Base-by-base conservation (phyloP, 2,888 invertebrate genomes). In the Blera fallax region DNA sequence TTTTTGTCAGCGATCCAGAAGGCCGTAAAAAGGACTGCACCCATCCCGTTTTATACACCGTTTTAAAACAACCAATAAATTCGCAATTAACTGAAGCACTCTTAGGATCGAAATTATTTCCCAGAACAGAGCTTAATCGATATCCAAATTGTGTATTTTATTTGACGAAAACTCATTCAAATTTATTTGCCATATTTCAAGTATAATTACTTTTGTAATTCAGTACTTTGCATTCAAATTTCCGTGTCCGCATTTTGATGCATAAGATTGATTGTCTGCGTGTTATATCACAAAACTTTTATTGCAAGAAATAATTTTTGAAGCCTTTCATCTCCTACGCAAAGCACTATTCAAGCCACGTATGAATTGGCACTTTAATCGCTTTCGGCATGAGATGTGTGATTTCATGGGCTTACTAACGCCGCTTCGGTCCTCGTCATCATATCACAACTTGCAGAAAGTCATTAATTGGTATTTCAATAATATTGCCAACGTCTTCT, bases 391-490 rank as follows among this genome's bases (percentile, higher is more conserved):
- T 48, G 67, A 73, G 60, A 79, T 73, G 73, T 84, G 78, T 69
- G 48, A 70, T 56, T 78, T 67, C 37, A 58, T 43, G 70, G 37
- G 21, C 40, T 70, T 43, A 37, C 8, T 24, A 60, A 62, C 11
- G 69, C 62, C 24, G 24, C 24, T 45, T 67, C 67, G 34, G 64
- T 77, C 48, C 50, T 62, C 72, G 7, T 56, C 43, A 74, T 70
- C 69, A 18, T 79, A 84, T 84, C 74, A n/a, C n/a, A 58, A 29
- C 37, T 79, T 56, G 45, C 70, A 43, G 65, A 80, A 70, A 76
- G 79, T 79, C 84, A 84, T 84, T 84, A 84, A 80, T 79, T 70
- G 69, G 58, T 76, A 40, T 80, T 76, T 70, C 65, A 74, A 84
- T 84, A 69, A 84, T 29, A 69, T 64, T 34, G 45, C 34, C 52